phyloP scores from a whole-genome alignment of 2,888 invertebrate genomes.

The Erannis defoliaria region DNA sequence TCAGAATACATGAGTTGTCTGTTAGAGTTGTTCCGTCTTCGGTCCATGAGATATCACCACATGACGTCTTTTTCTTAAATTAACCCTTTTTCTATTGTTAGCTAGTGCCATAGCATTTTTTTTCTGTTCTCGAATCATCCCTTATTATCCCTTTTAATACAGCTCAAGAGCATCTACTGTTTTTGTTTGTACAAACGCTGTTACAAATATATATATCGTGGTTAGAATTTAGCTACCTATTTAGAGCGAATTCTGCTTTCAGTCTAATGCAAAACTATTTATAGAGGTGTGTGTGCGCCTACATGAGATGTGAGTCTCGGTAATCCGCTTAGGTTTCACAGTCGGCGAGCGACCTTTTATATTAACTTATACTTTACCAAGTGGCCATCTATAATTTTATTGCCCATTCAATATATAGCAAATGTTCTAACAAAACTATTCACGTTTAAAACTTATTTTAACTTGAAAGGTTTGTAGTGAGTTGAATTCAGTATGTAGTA shows the following conservation, averaged over 20 bases:
- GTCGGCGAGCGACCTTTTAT: slow-evolving; percentile 3
- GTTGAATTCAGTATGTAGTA: no score
- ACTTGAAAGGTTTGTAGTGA: no score
- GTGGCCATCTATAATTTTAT: not conserved
- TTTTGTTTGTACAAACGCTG: slow-evolving; percentile 4
- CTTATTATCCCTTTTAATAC: no score
- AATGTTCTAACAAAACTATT: slow-evolving; percentile 2
- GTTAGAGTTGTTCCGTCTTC: no score
- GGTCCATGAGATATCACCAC: no score
- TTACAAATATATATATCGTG: slow-evolving; percentile 42
- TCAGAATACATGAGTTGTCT: no score
- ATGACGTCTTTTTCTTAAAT: no score
- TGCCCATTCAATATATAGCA: not conserved
- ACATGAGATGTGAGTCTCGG: slow-evolving; percentile 10
- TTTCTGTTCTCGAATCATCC: no score
- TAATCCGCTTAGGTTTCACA: slow-evolving; percentile 17
- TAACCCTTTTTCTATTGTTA: no score
- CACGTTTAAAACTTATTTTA: no score
- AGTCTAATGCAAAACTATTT: slow-evolving; percentile 38
- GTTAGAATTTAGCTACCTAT: slow-evolving; percentile 46
- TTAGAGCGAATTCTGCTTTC: slow-evolving; percentile 43
- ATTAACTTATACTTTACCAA: slow-evolving; percentile 5
- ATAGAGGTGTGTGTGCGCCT: slow-evolving; percentile 22
- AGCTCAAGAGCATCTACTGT: slow-evolving; percentile 11
- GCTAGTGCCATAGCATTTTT: no score